These are phyloP conservation scores for Rhyacichthys aspro DNA, from an alignment of 2,797 vertebrate genomes.

Conservation along the genomic window DNA sequence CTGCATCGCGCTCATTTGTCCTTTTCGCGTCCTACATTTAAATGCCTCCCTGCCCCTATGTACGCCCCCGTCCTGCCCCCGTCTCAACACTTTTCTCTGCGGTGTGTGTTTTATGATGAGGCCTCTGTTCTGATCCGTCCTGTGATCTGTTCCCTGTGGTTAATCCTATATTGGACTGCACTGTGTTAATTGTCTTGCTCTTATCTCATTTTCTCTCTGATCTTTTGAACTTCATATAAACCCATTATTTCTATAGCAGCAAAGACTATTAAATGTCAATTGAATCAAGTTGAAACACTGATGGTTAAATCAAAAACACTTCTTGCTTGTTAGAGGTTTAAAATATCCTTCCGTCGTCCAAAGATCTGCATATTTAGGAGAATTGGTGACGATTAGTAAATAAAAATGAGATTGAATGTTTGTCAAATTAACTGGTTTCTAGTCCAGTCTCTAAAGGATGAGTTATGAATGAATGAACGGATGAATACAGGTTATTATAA, in stretches of 20 bases:
- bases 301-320: too few relatives aligned
- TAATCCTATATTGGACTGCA: conserved; percentile 16
- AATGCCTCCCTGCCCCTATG: conserved; percentile 26
- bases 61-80: neutral
- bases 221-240: neutral
- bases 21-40: conserved; percentile 33
- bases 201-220: conserved; percentile 10
- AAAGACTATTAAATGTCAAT: neutral
- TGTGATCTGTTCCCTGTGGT: conserved; percentile 12
- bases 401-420: too few relatives aligned
- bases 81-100: conserved; percentile 4
- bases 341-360: too few relatives aligned
- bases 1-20: conserved; percentile 18
- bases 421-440: too few relatives aligned
- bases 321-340: too few relatives aligned
- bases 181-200: conserved; percentile 7
- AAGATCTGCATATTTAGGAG: too few relatives aligned
- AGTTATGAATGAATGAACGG: too few relatives aligned
- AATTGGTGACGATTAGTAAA: too few relatives aligned
- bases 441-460: too few relatives aligned
- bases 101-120: neutral
- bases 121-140: conserved; percentile 2
- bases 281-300: neutral
- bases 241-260: neutral
- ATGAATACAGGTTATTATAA: too few relatives aligned